Conservation (phyloP, 1,140 invertebrate genomes). For the Lerema accius region DNA sequence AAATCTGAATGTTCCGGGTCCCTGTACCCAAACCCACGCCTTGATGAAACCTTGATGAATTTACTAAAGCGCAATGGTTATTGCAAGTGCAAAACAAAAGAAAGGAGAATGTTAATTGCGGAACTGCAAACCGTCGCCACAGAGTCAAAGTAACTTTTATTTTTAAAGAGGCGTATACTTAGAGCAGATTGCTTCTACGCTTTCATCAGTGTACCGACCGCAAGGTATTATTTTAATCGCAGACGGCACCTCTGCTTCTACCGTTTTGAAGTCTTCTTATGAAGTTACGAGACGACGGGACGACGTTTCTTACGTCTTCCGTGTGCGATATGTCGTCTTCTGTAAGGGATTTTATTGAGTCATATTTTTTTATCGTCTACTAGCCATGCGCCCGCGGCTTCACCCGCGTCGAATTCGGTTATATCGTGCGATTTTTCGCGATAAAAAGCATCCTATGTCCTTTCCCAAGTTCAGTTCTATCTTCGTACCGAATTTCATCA, state of each 20-base stretch:
- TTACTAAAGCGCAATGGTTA: slow-evolving; percentile 12
- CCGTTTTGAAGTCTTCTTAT: slow-evolving; percentile 30
- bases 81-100: slow-evolving; percentile 44
- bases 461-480: no score
- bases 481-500: no score
- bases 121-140: slow-evolving; percentile 57
- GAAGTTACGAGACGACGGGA: slow-evolving; percentile 8
- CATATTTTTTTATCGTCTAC: no score
- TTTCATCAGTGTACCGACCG: slow-evolving; percentile 68
- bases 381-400: no score
- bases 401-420: no score
- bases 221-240: slow-evolving; percentile 75
- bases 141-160: slow-evolving; percentile 67
- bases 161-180: slow-evolving; percentile 74
- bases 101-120: slow-evolving; percentile 57
- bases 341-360: no score
- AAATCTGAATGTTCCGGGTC: no score
- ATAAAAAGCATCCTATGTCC: no score
- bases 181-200: slow-evolving; percentile 66
- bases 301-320: slow-evolving; percentile 23
- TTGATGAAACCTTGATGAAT: background rate
- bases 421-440: no score
- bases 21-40: no score
- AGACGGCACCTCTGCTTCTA: slow-evolving; percentile 49
- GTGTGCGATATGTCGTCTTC: background rate